Evolutionary conservation across 2,797 vertebrate genomes (phyloP).

Genomic region (Oryzias dopingdopingensis): DNA sequence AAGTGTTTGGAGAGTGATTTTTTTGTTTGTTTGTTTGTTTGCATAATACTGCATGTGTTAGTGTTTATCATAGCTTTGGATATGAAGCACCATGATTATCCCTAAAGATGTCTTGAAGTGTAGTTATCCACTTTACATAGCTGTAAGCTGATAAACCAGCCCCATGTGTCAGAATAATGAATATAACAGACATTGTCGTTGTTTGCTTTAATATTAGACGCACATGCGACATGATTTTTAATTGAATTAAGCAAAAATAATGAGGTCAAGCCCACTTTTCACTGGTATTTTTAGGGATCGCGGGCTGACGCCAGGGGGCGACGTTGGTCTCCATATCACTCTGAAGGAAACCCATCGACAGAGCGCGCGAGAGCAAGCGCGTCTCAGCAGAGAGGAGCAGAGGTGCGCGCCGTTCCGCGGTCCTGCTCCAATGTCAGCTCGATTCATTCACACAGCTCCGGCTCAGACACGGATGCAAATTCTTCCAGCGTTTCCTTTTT

Average conservation of each 20-base stretch:
- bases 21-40: too few relatives aligned
- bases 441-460: constrained; percentile 72
- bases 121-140: too few relatives aligned
- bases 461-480: constrained; percentile 73
- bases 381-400: background rate
- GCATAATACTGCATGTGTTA: too few relatives aligned
- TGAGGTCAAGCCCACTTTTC: background rate
- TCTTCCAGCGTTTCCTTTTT: constrained; percentile 66
- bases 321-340: constrained; percentile 66
- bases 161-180: too few relatives aligned
- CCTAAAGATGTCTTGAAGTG: too few relatives aligned
- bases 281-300: constrained; percentile 13
- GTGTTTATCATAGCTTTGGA: too few relatives aligned
- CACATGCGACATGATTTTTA: background rate
- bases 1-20: too few relatives aligned
- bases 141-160: too few relatives aligned
- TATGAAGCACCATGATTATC: too few relatives aligned
- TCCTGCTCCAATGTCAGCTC: constrained; percentile 65
- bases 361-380: constrained; percentile 11
- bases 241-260: background rate
- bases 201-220: too few relatives aligned
- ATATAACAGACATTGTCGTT: too few relatives aligned
- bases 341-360: constrained; percentile 1
- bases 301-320: constrained; percentile 70
- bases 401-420: constrained; percentile 34